Evolutionary conservation across 1,140 invertebrate species (phyloP).

Genomic region (Neuroterus valhalla): DNA sequence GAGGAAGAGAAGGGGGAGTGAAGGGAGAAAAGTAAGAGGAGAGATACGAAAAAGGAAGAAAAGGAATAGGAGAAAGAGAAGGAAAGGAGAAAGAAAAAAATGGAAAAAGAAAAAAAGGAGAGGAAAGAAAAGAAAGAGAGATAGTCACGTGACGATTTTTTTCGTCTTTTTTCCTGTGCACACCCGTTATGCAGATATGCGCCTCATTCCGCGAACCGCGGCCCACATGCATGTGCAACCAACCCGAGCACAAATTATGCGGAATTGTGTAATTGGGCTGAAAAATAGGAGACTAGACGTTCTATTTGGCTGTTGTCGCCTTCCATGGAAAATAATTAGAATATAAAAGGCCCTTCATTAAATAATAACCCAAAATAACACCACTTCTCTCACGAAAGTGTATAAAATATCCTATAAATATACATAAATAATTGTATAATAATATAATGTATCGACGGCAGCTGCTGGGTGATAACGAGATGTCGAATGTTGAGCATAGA

Average conservation of each 20-base stretch:
- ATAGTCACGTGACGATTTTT: conserved; percentile 42
- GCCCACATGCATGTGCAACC: conserved; percentile 35
- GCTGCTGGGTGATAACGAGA: too few relatives aligned
- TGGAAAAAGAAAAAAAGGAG: not conserved
- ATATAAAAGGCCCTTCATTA: too few relatives aligned
- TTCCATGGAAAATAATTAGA: not conserved
- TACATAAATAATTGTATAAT: too few relatives aligned
- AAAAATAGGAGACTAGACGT: conserved; percentile 38
- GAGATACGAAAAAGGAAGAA: not conserved
- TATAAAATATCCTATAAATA: too few relatives aligned
- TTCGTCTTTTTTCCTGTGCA: conserved; percentile 35
- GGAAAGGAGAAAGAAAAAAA: conserved; percentile 21
- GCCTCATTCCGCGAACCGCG: conserved; percentile 47
- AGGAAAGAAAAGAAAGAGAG: conserved; percentile 29
- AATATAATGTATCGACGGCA: too few relatives aligned
- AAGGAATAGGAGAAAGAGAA: not conserved
- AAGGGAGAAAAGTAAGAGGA: not conserved
- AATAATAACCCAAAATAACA: too few relatives aligned
- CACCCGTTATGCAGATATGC: conserved; percentile 46
- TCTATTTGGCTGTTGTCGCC: not conserved
- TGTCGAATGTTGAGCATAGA: too few relatives aligned
- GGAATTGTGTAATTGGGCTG: conserved; percentile 47
- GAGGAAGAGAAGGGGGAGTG: not conserved
- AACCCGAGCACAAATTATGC: conserved; percentile 45
- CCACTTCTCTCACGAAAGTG: too few relatives aligned